These are phyloP conservation scores for Mormyrus lacerda DNA, from an alignment of 2,113 vertebrate genomes.

Conservation along the genomic window DNA sequence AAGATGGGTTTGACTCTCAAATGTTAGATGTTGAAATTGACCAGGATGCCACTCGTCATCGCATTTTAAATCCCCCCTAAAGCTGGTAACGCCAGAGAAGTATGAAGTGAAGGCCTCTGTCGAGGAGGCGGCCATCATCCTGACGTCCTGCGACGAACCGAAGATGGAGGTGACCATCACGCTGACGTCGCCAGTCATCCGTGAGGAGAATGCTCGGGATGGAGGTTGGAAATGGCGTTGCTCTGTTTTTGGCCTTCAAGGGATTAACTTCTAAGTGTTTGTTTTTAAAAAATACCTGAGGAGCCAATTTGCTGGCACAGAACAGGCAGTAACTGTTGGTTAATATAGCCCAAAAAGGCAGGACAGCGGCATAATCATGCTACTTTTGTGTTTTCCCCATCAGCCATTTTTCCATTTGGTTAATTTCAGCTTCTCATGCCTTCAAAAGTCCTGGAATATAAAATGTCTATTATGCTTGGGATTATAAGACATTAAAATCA, in stretches of 20 bases:
- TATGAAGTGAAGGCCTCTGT: constrained; percentile 87
- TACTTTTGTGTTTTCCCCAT: background rate
- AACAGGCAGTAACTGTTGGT: constrained; percentile 14
- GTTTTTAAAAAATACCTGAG: constrained; percentile 32
- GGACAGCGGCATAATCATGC: background rate
- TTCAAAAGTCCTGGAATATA: constrained; percentile 31
- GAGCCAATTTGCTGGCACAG: constrained; percentile 67
- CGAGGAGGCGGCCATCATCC: constrained; percentile 85
- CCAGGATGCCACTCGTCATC: background rate
- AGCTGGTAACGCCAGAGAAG: constrained; percentile 93
- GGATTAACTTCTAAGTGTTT: constrained; percentile 46
- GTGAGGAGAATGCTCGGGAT: constrained; percentile 84
- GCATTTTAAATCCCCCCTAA: background rate
- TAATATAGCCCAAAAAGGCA: background rate
- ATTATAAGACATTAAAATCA: background rate
- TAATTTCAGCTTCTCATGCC: constrained; percentile 16
- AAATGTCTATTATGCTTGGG: background rate
- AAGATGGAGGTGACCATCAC: constrained; percentile 99
- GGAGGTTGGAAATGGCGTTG: constrained; percentile 82
- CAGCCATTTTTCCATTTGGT: constrained; percentile 1
- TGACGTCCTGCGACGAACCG: constrained; percentile 83
- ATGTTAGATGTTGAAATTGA: background rate
- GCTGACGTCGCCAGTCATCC: constrained; percentile 90
- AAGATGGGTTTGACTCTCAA: background rate
- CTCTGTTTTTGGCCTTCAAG: constrained; percentile 17